A percentile compares a stretch with the other conserved stretches of the same genome.
These are phyloP conservation scores for Ethmia dodecea DNA, from an alignment of 2,888 invertebrate genomes.

Conservation along the genomic window DNA sequence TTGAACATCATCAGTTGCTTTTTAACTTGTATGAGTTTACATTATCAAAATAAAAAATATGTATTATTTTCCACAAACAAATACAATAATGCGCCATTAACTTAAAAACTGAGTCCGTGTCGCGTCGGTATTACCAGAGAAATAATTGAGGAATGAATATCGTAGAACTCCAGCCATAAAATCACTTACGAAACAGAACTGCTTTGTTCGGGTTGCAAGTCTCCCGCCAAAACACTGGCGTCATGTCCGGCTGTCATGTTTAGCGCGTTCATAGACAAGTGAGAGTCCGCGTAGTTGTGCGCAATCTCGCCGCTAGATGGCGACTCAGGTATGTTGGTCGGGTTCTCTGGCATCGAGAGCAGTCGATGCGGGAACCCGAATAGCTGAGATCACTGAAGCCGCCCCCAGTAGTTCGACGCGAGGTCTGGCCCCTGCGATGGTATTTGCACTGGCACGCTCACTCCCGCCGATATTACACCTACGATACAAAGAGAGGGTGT, in stretches of 20 bases:
- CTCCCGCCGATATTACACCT: conserved; percentile 96
- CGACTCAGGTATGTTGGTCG: conserved; percentile 58
- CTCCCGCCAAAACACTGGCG: conserved; percentile 59
- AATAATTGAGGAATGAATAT: no score
- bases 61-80: conserved; percentile 25
- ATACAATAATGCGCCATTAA: conserved; percentile 36
- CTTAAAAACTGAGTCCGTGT: not conserved
- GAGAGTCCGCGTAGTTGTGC: conserved; percentile 70
- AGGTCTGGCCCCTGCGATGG: conserved; percentile 90
- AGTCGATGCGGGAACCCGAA: conserved; percentile 91
- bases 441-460: conserved; percentile 94
- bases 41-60: conserved; percentile 9
- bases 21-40: conserved; percentile 25
- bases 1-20: conserved; percentile 76
- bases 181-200: conserved; percentile 55
- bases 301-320: conserved; percentile 68
- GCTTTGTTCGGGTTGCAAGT: conserved; percentile 50
- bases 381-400: conserved; percentile 95
- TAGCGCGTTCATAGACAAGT: conserved; percentile 65
- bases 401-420: conserved; percentile 91
- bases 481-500: conserved; percentile 34
- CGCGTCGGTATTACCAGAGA: no score
- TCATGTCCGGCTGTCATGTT: conserved; percentile 76
- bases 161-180: conserved; percentile 18
- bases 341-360: conserved; percentile 81